A percentile compares a stretch with the other conserved stretches of the same genome.
Evolutionary conservation across 1,140 invertebrate species (phyloP).

Genomic region (Scaptomyza graminum): DNA sequence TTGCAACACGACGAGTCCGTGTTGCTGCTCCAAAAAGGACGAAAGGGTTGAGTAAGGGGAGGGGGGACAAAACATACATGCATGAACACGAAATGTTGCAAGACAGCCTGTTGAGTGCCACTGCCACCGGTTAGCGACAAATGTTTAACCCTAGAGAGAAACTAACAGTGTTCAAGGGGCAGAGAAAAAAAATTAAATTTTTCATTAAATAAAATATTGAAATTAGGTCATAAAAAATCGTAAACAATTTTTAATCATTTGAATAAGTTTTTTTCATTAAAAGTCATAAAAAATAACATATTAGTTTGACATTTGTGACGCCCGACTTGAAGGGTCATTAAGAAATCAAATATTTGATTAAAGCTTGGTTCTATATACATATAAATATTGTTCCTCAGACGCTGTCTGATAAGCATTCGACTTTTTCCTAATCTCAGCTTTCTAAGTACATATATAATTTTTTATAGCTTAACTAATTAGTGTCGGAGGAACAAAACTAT

Average conservation of each 20-base stretch:
- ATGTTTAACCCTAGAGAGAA: conserved; percentile 12
- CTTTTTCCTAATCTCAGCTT: conserved; percentile 30
- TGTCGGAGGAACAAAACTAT: conserved; percentile 15
- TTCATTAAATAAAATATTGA: no score
- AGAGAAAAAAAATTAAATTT: no score
- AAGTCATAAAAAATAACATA: background rate
- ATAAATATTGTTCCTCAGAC: conserved; percentile 3
- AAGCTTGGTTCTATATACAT: no score
- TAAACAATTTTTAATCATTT: no score
- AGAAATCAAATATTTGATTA: conserved; percentile 25
- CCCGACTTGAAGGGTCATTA: conserved; percentile 5
- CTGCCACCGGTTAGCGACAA: conserved; percentile 15
- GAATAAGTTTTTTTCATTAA: background rate
- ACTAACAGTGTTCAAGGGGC: no score
- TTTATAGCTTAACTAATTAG: conserved; percentile 39
- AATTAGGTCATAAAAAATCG: no score
- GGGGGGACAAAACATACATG: background rate
- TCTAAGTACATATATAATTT: background rate
- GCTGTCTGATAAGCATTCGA: conserved; percentile 15
- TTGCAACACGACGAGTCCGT: conserved; percentile 28
- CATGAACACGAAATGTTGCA: conserved; percentile 42
- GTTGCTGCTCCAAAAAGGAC: conserved; percentile 15
- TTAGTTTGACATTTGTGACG: conserved; percentile 28
- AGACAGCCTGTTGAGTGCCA: conserved; percentile 49
- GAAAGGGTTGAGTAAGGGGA: background rate